Evolutionary conservation across 2,797 vertebrate species (phyloP), one percentile per base, ranked within the genome.

Genomic region (Merluccius polli): DNA sequence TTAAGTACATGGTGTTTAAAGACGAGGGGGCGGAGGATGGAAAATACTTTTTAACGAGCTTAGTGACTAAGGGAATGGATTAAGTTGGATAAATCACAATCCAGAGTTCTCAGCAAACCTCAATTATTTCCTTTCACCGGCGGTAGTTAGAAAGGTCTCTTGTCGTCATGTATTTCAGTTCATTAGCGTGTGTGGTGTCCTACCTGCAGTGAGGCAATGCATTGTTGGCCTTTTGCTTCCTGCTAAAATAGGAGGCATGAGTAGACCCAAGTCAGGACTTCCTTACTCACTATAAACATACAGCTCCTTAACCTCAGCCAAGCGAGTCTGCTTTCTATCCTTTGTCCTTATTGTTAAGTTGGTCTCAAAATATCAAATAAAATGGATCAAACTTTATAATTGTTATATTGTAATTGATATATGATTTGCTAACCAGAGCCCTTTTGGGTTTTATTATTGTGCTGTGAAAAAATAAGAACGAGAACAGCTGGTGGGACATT

Each of bases 391-490:
- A n/a, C 18, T 2, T 48, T 11, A 18, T 48, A 48, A 48, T 21
- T 21, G 6, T 65, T 65, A 1, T 65, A 11, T 65, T 27, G 24
- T 65, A 27, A 65, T 65, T 27, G n/a, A 24, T 24, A 24, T 24
- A 65, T 27, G 27, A 27, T 27, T 65, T 27, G 59, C n/a, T 13
- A 4, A 11, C 52, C 52, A 24, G 21, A 59, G 52, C 21, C 52
- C 21, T 24, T 59, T 59, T 8, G 52, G 52, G 52, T 59, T 1
- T 71, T 33, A 35, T 59, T 59, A 11, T 29, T 16, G 9, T 67
- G 59, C 15, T 8, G 35, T 30, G 13, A 41, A 29, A 4, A 27
- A 82, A 72, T 4, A 16, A 73, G 73, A 84, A 65, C 52, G 10
- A 76, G 13, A 79, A 70, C 30, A 73, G 3, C 11, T 0, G 31